Evolutionary conservation across 2,888 invertebrate species (phyloP).

Genomic region (Eucriotettix oculatus): DNA sequence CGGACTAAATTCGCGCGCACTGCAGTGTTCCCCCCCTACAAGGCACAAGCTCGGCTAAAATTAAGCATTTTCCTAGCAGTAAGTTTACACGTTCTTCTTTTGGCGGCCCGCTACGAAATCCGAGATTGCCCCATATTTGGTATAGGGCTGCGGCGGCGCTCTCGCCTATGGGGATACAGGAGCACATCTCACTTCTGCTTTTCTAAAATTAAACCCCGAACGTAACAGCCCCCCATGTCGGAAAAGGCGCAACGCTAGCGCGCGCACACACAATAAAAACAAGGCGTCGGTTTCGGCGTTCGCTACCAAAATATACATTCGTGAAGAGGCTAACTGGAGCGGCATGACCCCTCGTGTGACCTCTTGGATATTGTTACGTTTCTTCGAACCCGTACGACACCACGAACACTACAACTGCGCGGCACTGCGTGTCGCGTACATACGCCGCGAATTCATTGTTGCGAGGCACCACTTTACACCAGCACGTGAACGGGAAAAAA

Average conservation of each 20-base stretch:
- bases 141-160: constrained; percentile 15
- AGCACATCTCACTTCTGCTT: constrained; percentile 5
- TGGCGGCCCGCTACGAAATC: constrained; percentile 42
- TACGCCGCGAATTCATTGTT: no score
- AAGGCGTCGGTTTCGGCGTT: background rate
- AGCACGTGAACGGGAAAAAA: background rate
- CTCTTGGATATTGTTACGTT: no score
- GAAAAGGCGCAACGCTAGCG: background rate
- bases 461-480: background rate
- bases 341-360: background rate
- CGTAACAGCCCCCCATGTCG: background rate
- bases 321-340: background rate
- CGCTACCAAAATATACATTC: background rate
- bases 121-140: constrained; percentile 53
- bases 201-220: constrained; percentile 11
- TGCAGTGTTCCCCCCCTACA: constrained; percentile 5
- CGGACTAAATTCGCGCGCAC: background rate
- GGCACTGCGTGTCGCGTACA: no score
- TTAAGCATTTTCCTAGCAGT: constrained; percentile 5
- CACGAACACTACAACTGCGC: no score
- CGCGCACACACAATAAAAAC: background rate
- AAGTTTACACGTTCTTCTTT: constrained; percentile 32
- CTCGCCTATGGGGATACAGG: constrained; percentile 1
- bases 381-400: no score
- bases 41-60: constrained; percentile 6